A percentile compares a stretch with the other conserved stretches of the same genome.
Conservation (phyloP, 2,113 vertebrate species). For the Anarhynchus alexandrinus region DNA sequence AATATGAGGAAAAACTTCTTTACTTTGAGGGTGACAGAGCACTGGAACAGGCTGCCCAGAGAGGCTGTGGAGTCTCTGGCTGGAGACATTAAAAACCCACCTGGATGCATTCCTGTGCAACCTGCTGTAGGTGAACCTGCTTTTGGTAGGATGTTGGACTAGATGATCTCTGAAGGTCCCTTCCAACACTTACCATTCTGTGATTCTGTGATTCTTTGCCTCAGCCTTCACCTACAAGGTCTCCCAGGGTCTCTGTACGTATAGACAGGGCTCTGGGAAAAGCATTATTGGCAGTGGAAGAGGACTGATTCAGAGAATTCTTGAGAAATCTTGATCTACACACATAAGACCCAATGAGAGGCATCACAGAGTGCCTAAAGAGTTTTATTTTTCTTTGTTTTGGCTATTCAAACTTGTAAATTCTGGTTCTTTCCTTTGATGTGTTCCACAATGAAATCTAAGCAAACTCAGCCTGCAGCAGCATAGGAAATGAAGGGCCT, state of each 20-base stretch:
- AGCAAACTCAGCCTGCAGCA: background rate
- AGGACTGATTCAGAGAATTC: background rate
- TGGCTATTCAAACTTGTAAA: background rate
- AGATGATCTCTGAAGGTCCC: no score
- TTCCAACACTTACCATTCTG: no score
- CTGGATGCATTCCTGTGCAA: no score
- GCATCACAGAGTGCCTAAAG: background rate
- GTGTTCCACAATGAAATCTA: background rate
- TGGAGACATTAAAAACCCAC: no score
- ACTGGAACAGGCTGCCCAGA: no score
- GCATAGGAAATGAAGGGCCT: background rate
- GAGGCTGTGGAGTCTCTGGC: no score
- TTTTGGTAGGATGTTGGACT: background rate
- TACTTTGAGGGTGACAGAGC: no score
- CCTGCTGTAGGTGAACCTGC: no score
- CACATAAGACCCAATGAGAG: background rate
- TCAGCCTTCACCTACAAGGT: background rate
- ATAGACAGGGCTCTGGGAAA: background rate
- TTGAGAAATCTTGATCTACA: background rate
- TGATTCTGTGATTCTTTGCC: background rate
- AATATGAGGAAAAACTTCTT: no score
- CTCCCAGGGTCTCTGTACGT: background rate
- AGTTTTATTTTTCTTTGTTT: background rate
- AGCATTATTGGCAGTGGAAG: background rate
- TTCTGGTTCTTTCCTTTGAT: background rate